Percentiles rank a stretch among this genome's conserved stretches.
Conservation (phyloP, 1,140 invertebrate species). For the Drosophila mojavensis region DNA sequence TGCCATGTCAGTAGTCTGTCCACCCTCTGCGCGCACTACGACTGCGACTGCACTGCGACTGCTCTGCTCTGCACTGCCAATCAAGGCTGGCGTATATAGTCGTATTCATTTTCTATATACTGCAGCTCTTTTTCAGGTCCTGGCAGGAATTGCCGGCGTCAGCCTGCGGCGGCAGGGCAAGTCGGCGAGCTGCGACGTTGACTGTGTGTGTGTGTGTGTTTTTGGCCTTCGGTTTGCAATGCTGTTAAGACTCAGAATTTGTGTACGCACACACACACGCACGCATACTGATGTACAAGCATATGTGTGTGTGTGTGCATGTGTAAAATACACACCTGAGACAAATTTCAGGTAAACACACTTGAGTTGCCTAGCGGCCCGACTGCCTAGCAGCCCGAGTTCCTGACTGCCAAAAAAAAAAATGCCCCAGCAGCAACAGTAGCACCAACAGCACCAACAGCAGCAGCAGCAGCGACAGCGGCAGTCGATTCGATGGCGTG, state of each 20-base stretch:
- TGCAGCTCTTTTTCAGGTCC: conserved; percentile 56
- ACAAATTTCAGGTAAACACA: conserved; percentile 73
- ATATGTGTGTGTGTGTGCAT: conserved; percentile 17
- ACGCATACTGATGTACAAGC: too few species aligned
- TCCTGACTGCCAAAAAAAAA: conserved; percentile 38
- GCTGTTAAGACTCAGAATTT: conserved; percentile 34
- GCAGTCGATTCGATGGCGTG: conserved; percentile 47
- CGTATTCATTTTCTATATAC: conserved; percentile 51
- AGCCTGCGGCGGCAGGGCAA: conserved; percentile 53
- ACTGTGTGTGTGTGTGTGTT: conserved; percentile 24
- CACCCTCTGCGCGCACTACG: not conserved
- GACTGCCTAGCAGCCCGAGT: conserved; percentile 5
- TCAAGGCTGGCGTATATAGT: conserved; percentile 47
- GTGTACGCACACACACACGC: not conserved
- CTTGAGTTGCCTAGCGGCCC: conserved; percentile 28
- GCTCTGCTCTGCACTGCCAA: conserved; percentile 59
- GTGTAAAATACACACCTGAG: conserved; percentile 65
- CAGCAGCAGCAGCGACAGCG: not conserved
- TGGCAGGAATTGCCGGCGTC: conserved; percentile 37
- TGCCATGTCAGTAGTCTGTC: conserved; percentile 16
- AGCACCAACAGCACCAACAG: not conserved
- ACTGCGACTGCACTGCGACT: conserved; percentile 15
- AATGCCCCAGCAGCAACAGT: conserved; percentile 21
- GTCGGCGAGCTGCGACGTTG: conserved; percentile 50
- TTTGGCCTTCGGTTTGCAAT: conserved; percentile 37